Conservation (phyloP, 2,888 invertebrate species). For the Baronia brevicornis region DNA sequence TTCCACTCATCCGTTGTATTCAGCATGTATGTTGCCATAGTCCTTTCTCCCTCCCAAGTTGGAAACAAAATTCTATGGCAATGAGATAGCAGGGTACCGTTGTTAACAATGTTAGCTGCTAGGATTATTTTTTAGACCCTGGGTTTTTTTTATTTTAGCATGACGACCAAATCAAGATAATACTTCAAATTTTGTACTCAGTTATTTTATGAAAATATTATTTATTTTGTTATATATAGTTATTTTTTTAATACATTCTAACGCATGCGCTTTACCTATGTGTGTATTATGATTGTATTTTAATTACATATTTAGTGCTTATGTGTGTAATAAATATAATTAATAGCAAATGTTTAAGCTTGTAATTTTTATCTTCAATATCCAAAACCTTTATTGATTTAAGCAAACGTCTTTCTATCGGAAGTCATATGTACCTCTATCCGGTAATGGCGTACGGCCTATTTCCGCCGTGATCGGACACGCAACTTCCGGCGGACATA, state of each 20-base stretch:
- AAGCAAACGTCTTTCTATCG: too few relatives aligned
- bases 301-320: slow-evolving; percentile 5
- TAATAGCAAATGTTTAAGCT: neutral
- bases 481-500: too few relatives aligned
- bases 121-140: slow-evolving; percentile 39
- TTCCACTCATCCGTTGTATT: slow-evolving; percentile 8
- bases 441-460: too few relatives aligned
- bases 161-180: slow-evolving; percentile 21
- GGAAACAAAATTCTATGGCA: slow-evolving; percentile 37
- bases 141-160: slow-evolving; percentile 36
- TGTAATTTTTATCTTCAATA: neutral
- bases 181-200: slow-evolving; percentile 2
- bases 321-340: slow-evolving; percentile 9
- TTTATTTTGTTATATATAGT: too few relatives aligned
- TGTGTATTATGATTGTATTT: neutral
- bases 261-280: slow-evolving; percentile 9
- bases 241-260: too few relatives aligned
- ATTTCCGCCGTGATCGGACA: too few relatives aligned
- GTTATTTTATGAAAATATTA: too few relatives aligned
- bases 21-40: slow-evolving; percentile 15
- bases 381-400: too few relatives aligned
- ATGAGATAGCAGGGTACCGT: slow-evolving; percentile 64
- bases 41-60: slow-evolving; percentile 25
- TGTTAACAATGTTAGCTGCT: slow-evolving; percentile 45
- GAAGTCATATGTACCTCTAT: too few relatives aligned